Evolutionary conservation across 1,140 invertebrate species (phyloP), one percentile per base, ranked within the genome.

Genomic region (Zaprionus inermis): DNA sequence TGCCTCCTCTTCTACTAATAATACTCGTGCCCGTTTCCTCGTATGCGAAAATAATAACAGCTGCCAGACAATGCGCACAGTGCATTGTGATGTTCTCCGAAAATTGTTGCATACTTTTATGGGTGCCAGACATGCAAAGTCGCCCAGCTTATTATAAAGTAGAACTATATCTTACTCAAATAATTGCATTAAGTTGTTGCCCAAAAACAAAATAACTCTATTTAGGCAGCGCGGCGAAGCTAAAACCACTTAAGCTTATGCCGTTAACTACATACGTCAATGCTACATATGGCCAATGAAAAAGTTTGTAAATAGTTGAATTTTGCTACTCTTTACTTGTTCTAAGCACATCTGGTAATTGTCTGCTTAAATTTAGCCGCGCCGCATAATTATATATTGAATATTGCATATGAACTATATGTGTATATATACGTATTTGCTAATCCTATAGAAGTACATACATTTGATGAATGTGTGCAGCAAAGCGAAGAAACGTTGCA

Each of bases 61-160:
- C 58, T 46, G 66, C 67, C 68, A 85, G 82, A 85, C 83, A 85
- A 85, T 73, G 83, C 73, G 59, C 71, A 60, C 14, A n/a, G 11
- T 18, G 61, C 58, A 49, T 63, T 38, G 32, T 30, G 24, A 65
- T 79, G 70, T 76, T 79, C 76, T 64, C 68, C 72, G 71, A 78
- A 84, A 44, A 78, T 86, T 65, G 67, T 81, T 76, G 82, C 79
- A 72, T 82, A 88, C 44, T 79, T 85, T 85, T 88, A 85, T 85
- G 83, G 65, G 76, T 58, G 12, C 20, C 57, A 66, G 52, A 88
- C 82, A 85, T 85, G 82, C 82, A 79, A 38, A 79, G 60, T 66
- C 24, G 28, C 14, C 28, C 28, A 32, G 63, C 81, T 86, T 66
- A 86, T 79, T 81, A 79, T 76, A 70, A 22, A 24, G 36, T 24